A percentile compares a stretch with the other conserved stretches of the same genome.
Conservation (phyloP, 2,797 vertebrate genomes). For the Typhlichthys subterraneus region DNA sequence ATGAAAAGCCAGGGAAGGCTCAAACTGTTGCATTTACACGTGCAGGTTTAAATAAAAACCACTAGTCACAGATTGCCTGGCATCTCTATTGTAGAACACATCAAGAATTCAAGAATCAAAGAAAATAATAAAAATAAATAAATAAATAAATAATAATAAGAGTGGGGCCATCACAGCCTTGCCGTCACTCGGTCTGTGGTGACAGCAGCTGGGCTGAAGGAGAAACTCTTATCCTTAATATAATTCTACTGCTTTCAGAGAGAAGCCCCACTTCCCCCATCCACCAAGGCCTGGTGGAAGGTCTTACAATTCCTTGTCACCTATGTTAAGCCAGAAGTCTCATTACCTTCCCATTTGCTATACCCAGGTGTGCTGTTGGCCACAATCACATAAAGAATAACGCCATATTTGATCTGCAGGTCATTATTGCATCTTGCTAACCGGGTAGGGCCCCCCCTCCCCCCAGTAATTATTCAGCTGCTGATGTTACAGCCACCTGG, state of each 20-base stretch:
- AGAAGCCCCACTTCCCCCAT: background rate
- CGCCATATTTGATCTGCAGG: constrained; percentile 34
- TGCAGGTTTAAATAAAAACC: no score
- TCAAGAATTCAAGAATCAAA: no score
- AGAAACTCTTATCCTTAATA: constrained; percentile 20
- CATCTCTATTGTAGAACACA: no score
- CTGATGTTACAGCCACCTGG: constrained; percentile 63
- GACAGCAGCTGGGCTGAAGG: constrained; percentile 14
- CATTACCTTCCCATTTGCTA: constrained; percentile 15
- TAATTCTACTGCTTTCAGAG: constrained; percentile 7
- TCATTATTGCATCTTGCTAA: constrained; percentile 20
- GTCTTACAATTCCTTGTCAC: constrained; percentile 13
- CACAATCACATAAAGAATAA: constrained; percentile 26
- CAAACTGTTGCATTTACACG: no score
- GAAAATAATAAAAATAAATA: no score
- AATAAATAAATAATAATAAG: background rate
- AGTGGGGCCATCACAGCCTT: constrained; percentile 8
- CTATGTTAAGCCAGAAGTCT: constrained; percentile 11
- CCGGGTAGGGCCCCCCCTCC: constrained; percentile 18
- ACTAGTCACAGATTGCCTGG: no score
- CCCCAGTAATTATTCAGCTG: constrained; percentile 34
- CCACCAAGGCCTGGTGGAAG: constrained; percentile 23
- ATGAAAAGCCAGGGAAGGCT: no score
- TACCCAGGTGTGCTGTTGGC: constrained; percentile 16
- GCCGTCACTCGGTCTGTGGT: constrained; percentile 10